Evolutionary conservation across 1,140 invertebrate genomes (phyloP), one percentile per base, ranked within the genome.

Genomic region (Drosophila subobscura): DNA sequence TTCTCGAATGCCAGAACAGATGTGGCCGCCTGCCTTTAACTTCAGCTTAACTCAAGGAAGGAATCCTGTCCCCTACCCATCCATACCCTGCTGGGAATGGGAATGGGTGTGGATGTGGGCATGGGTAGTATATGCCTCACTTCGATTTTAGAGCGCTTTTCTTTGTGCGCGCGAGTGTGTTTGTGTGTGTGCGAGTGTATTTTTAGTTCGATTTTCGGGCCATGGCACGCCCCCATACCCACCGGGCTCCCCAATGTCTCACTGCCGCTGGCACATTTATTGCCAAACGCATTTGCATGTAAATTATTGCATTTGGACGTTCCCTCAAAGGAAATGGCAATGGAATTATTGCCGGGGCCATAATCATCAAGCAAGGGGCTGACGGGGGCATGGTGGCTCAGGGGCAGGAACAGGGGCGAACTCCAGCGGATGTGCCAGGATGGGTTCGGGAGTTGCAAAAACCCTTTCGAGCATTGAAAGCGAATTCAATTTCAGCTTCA

Each of bases 261-360:
- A 60, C 79, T 81, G 79, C 64, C 53, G 52, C 47, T 83, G 75
- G 79, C 79, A 83, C 79, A 83, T 83, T 83, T 83, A 83, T 83
- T 71, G 79, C 71, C 79, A 52, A 78, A 78, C 79, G 79, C 79
- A 83, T 83, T 83, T 83, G 75, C 79, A 83, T 83, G 79, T 83
- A 83, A 83, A 83, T 83, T 84, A 83, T 83, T 83, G 79, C 75
- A 83, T 83, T 79, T 78, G 56, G 50, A 55, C 72, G 40, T 67
- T 54, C 49, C 56, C 40, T 40, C 51, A 68, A 71, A 75, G 71
- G 44, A 63, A 71, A 66, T 59, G 68, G 56, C 61, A 50, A 58
- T 68, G 57, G 57, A 72, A 78, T 76, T 76, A 77, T 76, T 77
- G 73, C 57, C 54, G 42, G 42, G 40, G 45, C 50, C 64, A 77